Percentiles rank a stretch among this genome's conserved stretches.
These are phyloP conservation scores for Nephila pilipes DNA, from an alignment of 1,140 invertebrate genomes.

Conservation along the genomic window DNA sequence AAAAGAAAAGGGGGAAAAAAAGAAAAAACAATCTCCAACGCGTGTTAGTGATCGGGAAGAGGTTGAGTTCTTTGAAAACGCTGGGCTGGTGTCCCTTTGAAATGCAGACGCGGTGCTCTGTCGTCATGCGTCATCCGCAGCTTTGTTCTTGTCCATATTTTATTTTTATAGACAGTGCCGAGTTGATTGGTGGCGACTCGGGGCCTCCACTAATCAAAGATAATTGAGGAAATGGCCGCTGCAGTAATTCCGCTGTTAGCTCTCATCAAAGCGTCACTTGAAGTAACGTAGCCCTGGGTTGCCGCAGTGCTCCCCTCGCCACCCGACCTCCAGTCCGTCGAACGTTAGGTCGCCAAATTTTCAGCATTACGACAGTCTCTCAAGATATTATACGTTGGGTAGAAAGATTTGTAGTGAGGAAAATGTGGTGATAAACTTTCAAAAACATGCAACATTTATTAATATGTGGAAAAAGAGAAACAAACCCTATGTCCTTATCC, in stretches of 20 bases:
- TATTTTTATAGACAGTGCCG: slow-evolving; percentile 62
- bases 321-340: background rate
- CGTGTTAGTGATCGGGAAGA: background rate
- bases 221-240: slow-evolving; percentile 74
- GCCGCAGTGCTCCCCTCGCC: background rate
- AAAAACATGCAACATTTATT: too few species aligned
- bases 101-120: slow-evolving; percentile 2
- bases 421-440: too few species aligned
- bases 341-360: background rate
- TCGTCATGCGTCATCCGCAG: slow-evolving; percentile 63
- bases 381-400: too few species aligned
- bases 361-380: background rate
- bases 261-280: slow-evolving; percentile 69
- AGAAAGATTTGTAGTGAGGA: too few species aligned
- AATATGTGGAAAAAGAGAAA: too few species aligned
- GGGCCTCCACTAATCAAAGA: slow-evolving; percentile 69
- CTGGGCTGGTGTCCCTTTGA: background rate
- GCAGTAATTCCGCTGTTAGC: slow-evolving; percentile 71
- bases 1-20: background rate
- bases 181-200: slow-evolving; percentile 69
- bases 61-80: background rate
- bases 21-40: background rate
- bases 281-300: slow-evolving; percentile 55
- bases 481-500: too few species aligned
- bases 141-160: slow-evolving; percentile 62